Conservation (phyloP, 2,113 vertebrate genomes). For the Callocephalon fimbriatum region DNA sequence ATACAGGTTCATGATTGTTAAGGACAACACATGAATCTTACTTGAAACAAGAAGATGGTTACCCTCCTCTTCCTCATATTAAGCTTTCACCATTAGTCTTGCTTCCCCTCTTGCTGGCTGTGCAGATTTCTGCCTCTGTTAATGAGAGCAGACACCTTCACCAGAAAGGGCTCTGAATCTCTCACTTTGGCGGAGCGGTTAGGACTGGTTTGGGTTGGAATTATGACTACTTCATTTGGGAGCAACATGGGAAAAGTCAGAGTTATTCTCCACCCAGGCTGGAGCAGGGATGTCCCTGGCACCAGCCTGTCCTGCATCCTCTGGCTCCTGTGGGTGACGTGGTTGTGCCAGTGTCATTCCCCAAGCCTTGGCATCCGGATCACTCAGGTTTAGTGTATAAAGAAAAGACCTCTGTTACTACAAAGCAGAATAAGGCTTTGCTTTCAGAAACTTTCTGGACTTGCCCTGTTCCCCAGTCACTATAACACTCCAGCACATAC, state of each 20-base stretch:
- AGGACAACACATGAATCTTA: not conserved
- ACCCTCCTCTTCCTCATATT: not conserved
- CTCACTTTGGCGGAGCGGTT: rapidly evolving
- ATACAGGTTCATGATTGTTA: not conserved
- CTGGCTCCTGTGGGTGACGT: rapidly evolving
- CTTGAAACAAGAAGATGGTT: not conserved
- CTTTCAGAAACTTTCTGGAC: constrained; percentile 19
- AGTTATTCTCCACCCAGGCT: not conserved
- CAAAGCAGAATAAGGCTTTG: not conserved
- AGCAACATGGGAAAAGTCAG: not conserved
- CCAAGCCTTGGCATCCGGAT: not conserved
- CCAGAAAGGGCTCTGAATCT: rapidly evolving
- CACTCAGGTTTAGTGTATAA: not conserved
- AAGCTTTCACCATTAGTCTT: not conserved
- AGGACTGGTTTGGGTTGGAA: not conserved
- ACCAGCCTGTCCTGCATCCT: not conserved
- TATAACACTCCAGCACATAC: not conserved
- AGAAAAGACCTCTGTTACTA: constrained; percentile 21
- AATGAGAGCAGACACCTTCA: not conserved
- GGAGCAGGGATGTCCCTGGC: not conserved
- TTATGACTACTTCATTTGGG: not conserved
- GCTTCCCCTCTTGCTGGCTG: not conserved
- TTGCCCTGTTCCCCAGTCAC: not conserved
- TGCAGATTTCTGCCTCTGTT: not conserved
- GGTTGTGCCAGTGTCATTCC: rapidly evolving